Conservation (phyloP, 2,113 vertebrate species). For the Hippopotamus amphibius region DNA sequence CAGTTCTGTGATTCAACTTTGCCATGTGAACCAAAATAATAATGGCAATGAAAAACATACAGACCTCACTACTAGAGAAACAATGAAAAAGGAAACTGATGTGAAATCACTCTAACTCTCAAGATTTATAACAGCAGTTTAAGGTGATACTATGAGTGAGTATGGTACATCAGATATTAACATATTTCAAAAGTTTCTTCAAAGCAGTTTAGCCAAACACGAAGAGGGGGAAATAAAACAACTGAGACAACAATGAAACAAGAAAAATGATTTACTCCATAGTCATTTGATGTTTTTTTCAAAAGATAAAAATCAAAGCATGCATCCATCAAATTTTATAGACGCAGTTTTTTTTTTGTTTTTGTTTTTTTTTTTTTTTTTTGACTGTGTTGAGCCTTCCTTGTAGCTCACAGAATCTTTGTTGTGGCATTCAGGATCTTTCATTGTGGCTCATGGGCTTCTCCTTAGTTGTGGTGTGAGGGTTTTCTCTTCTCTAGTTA, state of each 20-base stretch:
- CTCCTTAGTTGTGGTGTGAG: too few species aligned
- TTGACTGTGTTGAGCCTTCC: too few species aligned
- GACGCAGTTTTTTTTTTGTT: too few species aligned
- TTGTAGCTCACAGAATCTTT: too few species aligned
- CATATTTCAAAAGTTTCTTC: background rate
- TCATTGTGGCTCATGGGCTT: too few species aligned
- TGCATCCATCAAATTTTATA: background rate
- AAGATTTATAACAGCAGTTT: background rate
- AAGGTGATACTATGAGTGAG: background rate
- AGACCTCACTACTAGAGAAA: background rate
- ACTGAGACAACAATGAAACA: background rate
- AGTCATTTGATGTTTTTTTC: background rate
- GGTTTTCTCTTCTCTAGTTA: too few species aligned
- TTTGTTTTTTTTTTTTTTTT: too few species aligned
- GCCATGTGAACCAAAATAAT: background rate
- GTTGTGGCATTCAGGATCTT: too few species aligned
- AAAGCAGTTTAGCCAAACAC: background rate
- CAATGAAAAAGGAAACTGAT: background rate
- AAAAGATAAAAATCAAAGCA: background rate
- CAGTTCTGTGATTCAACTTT: background rate
- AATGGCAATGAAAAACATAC: background rate
- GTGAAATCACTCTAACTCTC: background rate
- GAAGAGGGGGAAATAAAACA: background rate
- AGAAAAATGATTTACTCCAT: background rate
- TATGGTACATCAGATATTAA: background rate